phyloP scores from a whole-genome alignment of 1,140 invertebrate genomes.

The Cyrtorhinus lividipennis region DNA sequence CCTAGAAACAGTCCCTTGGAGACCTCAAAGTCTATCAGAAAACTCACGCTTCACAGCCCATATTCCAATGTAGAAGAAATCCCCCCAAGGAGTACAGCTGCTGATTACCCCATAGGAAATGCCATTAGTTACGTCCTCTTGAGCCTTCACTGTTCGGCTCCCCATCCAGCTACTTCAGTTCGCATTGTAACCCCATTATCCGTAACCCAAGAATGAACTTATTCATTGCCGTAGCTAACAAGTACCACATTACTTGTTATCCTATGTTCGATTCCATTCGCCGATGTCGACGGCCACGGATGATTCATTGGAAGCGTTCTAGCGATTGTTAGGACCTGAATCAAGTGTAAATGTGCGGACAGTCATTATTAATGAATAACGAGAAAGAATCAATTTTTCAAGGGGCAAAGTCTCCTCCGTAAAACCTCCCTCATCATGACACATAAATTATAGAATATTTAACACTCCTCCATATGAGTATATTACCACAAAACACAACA shows the following conservation, averaged over 20 bases:
- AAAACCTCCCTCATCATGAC: no score
- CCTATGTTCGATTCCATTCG: neutral
- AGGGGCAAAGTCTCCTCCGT: no score
- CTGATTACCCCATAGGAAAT: conserved; percentile 3
- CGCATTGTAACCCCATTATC: neutral
- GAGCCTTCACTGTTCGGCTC: neutral
- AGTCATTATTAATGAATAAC: no score
- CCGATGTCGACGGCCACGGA: neutral
- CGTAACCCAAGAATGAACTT: neutral
- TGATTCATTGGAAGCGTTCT: no score
- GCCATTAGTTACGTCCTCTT: conserved; percentile 7
- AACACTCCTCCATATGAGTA: no score
- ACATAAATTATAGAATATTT: no score
- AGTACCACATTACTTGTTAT: neutral
- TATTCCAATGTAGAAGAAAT: neutral
- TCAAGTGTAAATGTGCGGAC: no score
- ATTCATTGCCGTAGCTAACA: neutral
- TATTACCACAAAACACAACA: no score
- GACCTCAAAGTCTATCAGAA: no score
- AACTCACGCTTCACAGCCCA: neutral
- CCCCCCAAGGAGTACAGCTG: neutral
- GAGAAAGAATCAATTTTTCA: no score
- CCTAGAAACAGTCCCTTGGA: no score
- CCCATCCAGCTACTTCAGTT: neutral
- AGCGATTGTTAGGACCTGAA: no score